Base-by-base conservation (phyloP, 1,140 invertebrate species). In the Drosophila kikkawai region DNA sequence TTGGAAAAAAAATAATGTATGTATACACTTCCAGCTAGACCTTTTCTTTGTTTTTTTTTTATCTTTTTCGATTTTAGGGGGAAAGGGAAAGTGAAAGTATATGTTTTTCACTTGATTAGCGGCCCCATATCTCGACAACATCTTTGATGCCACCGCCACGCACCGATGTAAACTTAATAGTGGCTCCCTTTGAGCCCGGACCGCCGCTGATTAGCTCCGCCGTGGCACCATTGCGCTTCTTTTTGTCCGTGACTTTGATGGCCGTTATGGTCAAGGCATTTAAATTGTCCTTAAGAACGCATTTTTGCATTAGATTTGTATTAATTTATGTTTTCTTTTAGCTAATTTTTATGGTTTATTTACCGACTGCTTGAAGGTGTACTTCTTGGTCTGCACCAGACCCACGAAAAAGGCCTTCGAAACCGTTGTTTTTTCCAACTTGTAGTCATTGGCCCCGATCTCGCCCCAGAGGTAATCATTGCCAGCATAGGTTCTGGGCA, bases 181-280 rank as follows among this genome's bases (percentile, higher is more conserved):
- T 91, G 17, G 50, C 82, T n/a, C 90, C 90, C 56, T 91, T 91
- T 9, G 90, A 91, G 15, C 90, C 90, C 4, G 82, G 90, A 26
- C 90, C 90, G 17, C 90, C 90, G 1, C 70, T 67, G 2, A 39
- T 11, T 4, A 91, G 36, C 3, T 67, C 58, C 0, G 71, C 90
- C 0, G 90, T 91, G 3, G 90, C 85, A 17, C 90, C 90, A 15
- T 91, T 48, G 13, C 50, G 74, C 36, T 69, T 75, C 70, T 81
- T 86, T 29, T 77, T 79, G 36, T 91, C 90, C 8, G 82, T 91
- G 0, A 91, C 19, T 55, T 48, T 51, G 29, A 91, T 80, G 32
- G 90, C 84, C 36, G 90, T 91, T 26, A 91, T 90, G 9, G 90
- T 91, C 32, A 86, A 17, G 0, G 90, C 90, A 37, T 91, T 56